These are phyloP conservation scores for Leucophenga varia DNA, from an alignment of 1,140 invertebrate species.

Conservation along the genomic window DNA sequence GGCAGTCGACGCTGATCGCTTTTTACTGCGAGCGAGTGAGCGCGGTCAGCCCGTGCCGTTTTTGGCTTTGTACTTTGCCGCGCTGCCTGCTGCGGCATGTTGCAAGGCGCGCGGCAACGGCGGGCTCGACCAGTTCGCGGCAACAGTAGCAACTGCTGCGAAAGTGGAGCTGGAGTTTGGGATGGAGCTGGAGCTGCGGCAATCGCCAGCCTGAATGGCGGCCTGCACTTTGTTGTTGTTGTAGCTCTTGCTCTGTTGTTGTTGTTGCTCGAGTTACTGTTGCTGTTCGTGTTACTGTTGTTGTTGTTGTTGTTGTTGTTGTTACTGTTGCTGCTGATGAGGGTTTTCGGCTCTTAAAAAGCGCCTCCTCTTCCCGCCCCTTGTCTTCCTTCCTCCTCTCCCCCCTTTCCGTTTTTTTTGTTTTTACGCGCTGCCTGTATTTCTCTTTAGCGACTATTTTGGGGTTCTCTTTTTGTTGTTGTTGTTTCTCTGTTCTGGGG, in stretches of 20 bases:
- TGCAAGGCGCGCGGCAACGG: conserved; percentile 26
- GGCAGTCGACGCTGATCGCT: too few species aligned
- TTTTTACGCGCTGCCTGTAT: conserved; percentile 14
- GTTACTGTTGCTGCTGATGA: conserved; percentile 36
- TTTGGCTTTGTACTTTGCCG: conserved; percentile 54
- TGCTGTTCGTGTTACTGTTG: not conserved
- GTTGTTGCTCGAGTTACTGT: not conserved
- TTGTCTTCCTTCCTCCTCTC: too few species aligned
- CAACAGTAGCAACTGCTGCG: conserved; percentile 13
- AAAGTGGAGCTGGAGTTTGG: conserved; percentile 13
- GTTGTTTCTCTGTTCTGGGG: conserved; percentile 18
- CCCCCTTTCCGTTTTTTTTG: conserved; percentile 37
- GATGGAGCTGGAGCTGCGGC: conserved; percentile 28
- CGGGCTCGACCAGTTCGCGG: conserved; percentile 1
- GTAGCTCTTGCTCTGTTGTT: conserved; percentile 7
- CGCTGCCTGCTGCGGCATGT: conserved; percentile 20
- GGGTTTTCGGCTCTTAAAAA: too few species aligned
- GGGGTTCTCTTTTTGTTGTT: too few species aligned
- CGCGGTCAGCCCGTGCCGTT: conserved; percentile 56
- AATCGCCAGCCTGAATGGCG: conserved; percentile 35
- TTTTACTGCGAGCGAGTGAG: conserved; percentile 53
- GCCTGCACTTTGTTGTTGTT: conserved; percentile 46
- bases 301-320: conserved; percentile 43
- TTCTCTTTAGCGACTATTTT: conserved; percentile 4
- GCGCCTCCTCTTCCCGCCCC: too few species aligned